A percentile compares a stretch with the other conserved stretches of the same genome.
phyloP scores from a whole-genome alignment of 1,140 invertebrate genomes.

The Rhynchophorus ferrugineus region DNA sequence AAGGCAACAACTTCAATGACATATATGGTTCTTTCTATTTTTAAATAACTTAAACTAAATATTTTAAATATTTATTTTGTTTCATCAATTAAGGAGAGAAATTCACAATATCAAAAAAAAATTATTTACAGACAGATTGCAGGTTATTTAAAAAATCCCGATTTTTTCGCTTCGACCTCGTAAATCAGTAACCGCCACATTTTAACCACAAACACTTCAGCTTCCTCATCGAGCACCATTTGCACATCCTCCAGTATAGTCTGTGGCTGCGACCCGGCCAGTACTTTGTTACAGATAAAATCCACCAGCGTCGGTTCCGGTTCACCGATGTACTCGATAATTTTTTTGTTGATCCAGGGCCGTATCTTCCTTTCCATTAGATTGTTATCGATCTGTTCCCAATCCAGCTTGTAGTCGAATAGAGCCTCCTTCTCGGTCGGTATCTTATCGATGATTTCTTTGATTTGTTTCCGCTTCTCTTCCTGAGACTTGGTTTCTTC shows the following conservation, averaged over 20 bases:
- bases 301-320: constrained; percentile 97
- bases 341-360: constrained; percentile 99
- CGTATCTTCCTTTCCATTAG: constrained; percentile 96
- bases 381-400: constrained; percentile 60
- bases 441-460: constrained; percentile 96
- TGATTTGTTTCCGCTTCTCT: constrained; percentile 93
- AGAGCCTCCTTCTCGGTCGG: constrained; percentile 94
- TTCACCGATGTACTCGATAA: constrained; percentile 98
- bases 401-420: constrained; percentile 90
- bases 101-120: too few species aligned
- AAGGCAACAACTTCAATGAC: too few species aligned
- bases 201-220: constrained; percentile 99
- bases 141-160: constrained; percentile 66
- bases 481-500: constrained; percentile 73
- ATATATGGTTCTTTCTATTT: too few species aligned
- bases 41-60: too few species aligned
- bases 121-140: too few species aligned
- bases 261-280: constrained; percentile 85
- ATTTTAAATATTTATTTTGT: too few species aligned
- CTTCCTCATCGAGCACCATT: constrained; percentile 99
- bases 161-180: constrained; percentile 97
- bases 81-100: too few species aligned
- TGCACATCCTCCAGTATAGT: constrained; percentile 95
- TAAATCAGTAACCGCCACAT: constrained; percentile 99
- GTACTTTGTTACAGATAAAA: constrained; percentile 97